Conservation (phyloP, 2,888 invertebrate genomes). For the Diaperis boleti region DNA sequence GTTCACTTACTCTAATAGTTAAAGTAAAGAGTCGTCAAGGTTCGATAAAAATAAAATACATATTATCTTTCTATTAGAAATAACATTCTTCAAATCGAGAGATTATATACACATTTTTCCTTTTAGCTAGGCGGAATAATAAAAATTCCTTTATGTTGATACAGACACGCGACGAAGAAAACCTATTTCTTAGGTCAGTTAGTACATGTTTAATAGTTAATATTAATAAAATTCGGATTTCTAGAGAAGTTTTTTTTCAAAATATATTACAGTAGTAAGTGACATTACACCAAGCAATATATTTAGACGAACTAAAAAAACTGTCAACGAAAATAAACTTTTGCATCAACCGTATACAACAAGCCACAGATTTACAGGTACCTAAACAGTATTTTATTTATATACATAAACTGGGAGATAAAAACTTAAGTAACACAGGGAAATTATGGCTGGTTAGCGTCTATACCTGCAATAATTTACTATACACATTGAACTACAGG, state of each 20-base stretch:
- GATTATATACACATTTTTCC: conserved; percentile 51
- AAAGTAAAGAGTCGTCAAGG: conserved; percentile 42
- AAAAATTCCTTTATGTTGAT: conserved; percentile 49
- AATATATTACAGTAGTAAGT: conserved; percentile 62
- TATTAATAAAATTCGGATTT: conserved; percentile 65
- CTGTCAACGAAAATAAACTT: conserved; percentile 52
- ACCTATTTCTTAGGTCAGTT: conserved; percentile 54
- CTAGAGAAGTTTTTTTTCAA: conserved; percentile 63
- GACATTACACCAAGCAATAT: conserved; percentile 60
- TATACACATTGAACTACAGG: conserved; percentile 67
- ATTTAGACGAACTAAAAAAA: conserved; percentile 44
- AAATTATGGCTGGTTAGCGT: conserved; percentile 57
- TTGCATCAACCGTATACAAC: conserved; percentile 63
- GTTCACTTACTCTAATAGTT: conserved; percentile 32
- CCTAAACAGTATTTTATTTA: conserved; percentile 60
- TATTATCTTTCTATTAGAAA: conserved; percentile 48
- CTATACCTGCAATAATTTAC: conserved; percentile 66
- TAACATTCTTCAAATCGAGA: conserved; percentile 49
- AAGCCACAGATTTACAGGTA: conserved; percentile 67
- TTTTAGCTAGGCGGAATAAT: conserved; percentile 48
- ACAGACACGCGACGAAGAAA: conserved; percentile 54
- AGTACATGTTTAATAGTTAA: conserved; percentile 55
- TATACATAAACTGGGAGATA: conserved; percentile 53
- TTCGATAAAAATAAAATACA: conserved; percentile 47
- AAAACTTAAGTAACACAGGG: conserved; percentile 57